Evolutionary conservation across 2,797 vertebrate genomes (phyloP).

Genomic region (Iguana delicatissima): DNA sequence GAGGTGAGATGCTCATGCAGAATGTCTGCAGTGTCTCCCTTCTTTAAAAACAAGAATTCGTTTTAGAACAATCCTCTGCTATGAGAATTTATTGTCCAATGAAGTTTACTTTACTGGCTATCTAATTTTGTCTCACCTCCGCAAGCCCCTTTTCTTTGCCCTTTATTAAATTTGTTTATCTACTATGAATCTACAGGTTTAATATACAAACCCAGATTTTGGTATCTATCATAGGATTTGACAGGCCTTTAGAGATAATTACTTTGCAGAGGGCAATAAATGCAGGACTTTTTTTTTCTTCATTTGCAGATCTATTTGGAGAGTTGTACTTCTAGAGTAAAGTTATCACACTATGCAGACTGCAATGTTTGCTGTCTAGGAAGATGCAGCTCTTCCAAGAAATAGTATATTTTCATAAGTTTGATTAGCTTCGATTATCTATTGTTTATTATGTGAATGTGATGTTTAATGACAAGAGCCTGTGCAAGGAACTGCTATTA

Average conservation of each 20-base stretch:
- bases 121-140: too few relatives aligned
- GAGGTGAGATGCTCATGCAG: too few relatives aligned
- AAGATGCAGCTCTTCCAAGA: not conserved
- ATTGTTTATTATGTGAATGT: not conserved
- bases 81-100: not conserved
- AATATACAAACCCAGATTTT: not conserved
- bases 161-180: not conserved
- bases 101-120: not conserved
- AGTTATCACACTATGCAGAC: not conserved
- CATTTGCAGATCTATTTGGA: not conserved
- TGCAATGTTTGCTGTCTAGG: not conserved
- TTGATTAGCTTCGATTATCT: not conserved
- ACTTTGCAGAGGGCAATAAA: not conserved
- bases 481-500: not conserved
- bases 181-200: not conserved
- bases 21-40: not conserved
- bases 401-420: not conserved
- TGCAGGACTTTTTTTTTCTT: not conserved
- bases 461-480: not conserved
- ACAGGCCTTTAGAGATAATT: not conserved
- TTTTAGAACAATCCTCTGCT: not conserved
- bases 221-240: not conserved
- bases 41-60: not conserved
- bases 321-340: not conserved
- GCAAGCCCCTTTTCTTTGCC: too few relatives aligned